Base-by-base conservation (phyloP, 2,797 vertebrate genomes). In the Sorex maritimensis region DNA sequence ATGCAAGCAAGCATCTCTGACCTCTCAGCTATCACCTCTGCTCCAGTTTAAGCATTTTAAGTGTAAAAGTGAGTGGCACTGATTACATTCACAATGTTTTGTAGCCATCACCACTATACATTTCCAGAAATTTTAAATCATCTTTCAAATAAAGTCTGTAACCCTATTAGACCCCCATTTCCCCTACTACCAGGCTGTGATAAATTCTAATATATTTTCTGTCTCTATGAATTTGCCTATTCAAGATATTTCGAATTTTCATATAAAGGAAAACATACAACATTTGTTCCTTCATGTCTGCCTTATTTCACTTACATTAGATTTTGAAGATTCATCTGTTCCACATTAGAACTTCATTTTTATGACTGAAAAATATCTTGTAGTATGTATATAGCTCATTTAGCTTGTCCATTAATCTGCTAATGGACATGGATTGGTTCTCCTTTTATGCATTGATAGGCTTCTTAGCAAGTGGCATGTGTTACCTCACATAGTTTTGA, bases 21-120 rank as follows among this genome's bases (percentile, higher is more conserved):
- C 21, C 17, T 61, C 58, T 61, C 58, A 61, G 17, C 58, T 61
- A 19, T 61, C 5, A 19, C 58, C 19, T 19, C 58, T 21, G 17
- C 58, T 61, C 58, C 77, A 73, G 63, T 73, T 74, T 83, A 79
- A 69, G 4, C 34, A 34, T 30, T 92, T 69, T 68, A 89, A 74
- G 11, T 75, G 6, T 73, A 87, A 3, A 52, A 3, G 52, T 73
- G n/a, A 46, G 10, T 69, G 17, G 1, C 68, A 74, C 61, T 74
- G 63, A 79, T 85, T 83, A 46, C 68, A 82, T 86, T 65, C 26
- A 69, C 21, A 82, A 38, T 71, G 78, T 5, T 30, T 2, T 74
- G 13, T 58, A 90, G 34, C n/a, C 24, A 74, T 68, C 15, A 52
- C 52, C 23, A 67, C 52, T 82, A 30, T n/a, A 11, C 71, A 46